Conservation (phyloP, 2,888 invertebrate genomes). For the Epiblema foenella region DNA sequence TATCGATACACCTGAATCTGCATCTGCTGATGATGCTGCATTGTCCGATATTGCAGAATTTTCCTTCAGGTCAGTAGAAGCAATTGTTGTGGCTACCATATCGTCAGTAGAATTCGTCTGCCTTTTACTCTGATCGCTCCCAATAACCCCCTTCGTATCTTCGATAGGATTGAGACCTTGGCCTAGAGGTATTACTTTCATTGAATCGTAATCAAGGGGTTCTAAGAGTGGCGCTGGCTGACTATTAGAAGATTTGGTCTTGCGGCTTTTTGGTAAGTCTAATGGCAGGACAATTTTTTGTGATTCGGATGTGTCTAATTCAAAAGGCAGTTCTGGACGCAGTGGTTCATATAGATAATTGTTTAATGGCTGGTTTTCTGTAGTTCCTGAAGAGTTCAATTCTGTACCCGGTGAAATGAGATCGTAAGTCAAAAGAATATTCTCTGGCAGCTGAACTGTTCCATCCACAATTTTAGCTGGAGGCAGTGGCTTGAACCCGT, state of each 20-base stretch:
- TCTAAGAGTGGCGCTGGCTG: slow-evolving; percentile 61
- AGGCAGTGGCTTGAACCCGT: slow-evolving; percentile 78
- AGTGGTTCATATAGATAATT: slow-evolving; percentile 75
- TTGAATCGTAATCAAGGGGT: slow-evolving; percentile 74
- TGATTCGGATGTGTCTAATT: slow-evolving; percentile 74
- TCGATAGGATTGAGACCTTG: slow-evolving; percentile 70
- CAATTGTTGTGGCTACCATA: slow-evolving; percentile 52
- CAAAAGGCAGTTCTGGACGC: slow-evolving; percentile 69
- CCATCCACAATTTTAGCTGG: slow-evolving; percentile 72
- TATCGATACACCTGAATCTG: slow-evolving; percentile 82
- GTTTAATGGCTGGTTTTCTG: slow-evolving; percentile 56
- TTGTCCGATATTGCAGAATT: slow-evolving; percentile 56
- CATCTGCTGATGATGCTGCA: slow-evolving; percentile 77
- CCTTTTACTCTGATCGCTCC: slow-evolving; percentile 69
- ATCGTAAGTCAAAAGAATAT: slow-evolving; percentile 74
- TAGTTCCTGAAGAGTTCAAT: slow-evolving; percentile 53
- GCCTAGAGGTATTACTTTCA: slow-evolving; percentile 77
- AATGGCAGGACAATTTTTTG: slow-evolving; percentile 67
- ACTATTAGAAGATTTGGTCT: slow-evolving; percentile 60
- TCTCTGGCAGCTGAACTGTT: slow-evolving; percentile 75
- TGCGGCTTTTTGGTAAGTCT: slow-evolving; percentile 67
- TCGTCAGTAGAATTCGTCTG: slow-evolving; percentile 59
- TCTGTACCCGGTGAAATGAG: slow-evolving; percentile 65
- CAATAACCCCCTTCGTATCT: slow-evolving; percentile 56
- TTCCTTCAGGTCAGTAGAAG: slow-evolving; percentile 48